phyloP scores from a whole-genome alignment of 2,888 invertebrate species.

The Drosophila conformis region DNA sequence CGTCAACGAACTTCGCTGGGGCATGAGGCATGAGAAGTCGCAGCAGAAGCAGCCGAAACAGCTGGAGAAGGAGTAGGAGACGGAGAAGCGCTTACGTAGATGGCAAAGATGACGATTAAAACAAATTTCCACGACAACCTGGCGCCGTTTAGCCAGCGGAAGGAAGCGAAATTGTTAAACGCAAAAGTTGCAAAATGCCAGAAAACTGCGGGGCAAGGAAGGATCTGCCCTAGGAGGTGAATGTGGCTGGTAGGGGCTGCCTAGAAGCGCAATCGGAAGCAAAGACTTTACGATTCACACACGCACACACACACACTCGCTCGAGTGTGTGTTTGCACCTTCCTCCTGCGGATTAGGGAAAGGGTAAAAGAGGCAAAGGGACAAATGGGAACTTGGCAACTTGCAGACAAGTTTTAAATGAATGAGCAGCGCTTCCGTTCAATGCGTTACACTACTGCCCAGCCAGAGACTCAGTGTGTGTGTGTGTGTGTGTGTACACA shows the following conservation, averaged over 20 bases:
- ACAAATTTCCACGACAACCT: conserved; percentile 80
- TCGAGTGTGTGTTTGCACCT: conserved; percentile 58
- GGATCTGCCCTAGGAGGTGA: neutral
- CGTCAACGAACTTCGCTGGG: conserved; percentile 70
- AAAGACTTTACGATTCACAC: conserved; percentile 55
- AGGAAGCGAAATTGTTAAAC: conserved; percentile 81
- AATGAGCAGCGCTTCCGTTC: conserved; percentile 83
- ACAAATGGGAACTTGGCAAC: conserved; percentile 71
- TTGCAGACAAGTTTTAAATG: conserved; percentile 84
- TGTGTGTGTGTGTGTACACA: conserved; percentile 6
- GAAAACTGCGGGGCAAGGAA: conserved; percentile 14
- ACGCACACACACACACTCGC: conserved; percentile 26
- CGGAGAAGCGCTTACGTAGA: conserved; percentile 67
- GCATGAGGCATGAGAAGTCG: neutral
- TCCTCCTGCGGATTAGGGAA: conserved; percentile 1
- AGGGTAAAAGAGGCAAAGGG: neutral
- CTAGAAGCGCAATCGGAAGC: conserved; percentile 63
- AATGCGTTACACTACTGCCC: conserved; percentile 63
- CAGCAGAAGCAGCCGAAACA: neutral
- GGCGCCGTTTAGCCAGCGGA: conserved; percentile 82
- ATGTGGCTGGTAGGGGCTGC: neutral
- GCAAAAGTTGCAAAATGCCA: conserved; percentile 80
- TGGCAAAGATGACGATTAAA: conserved; percentile 83
- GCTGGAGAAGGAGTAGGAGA: neutral
- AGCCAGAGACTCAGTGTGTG: conserved; percentile 26